Evolutionary conservation across 1,140 invertebrate species (phyloP).

Genomic region (Drosophila mojavensis): DNA sequence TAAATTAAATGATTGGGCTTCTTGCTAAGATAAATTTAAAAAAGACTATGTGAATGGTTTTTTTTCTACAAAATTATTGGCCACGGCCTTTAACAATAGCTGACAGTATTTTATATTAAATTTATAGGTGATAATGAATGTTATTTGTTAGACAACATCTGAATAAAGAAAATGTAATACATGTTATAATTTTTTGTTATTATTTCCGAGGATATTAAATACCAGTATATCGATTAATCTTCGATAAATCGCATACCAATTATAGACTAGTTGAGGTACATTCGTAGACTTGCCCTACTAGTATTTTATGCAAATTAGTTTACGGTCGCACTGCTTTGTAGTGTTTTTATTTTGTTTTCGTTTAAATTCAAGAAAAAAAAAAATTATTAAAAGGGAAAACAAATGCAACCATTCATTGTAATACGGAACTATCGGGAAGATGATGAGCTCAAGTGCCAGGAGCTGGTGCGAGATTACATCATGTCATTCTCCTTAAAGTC

Average conservation of each 20-base stretch:
- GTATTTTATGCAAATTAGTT: constrained; percentile 29
- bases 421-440: constrained; percentile 74
- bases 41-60: too few relatives aligned
- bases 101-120: too few relatives aligned
- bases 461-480: constrained; percentile 77
- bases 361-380: constrained; percentile 21
- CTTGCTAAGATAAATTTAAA: too few relatives aligned
- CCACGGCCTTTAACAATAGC: too few relatives aligned
- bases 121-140: too few relatives aligned
- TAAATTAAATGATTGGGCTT: too few relatives aligned
- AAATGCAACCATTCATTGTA: constrained; percentile 82
- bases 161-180: too few relatives aligned
- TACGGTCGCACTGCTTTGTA: constrained; percentile 35
- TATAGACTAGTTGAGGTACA: not conserved
- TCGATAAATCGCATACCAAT: not conserved
- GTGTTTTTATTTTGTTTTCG: constrained; percentile 46
- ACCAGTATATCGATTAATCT: not conserved
- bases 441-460: constrained; percentile 80
- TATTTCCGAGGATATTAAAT: too few relatives aligned
- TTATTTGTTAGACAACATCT: too few relatives aligned
- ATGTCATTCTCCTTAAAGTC: constrained; percentile 81
- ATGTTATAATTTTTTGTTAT: too few relatives aligned
- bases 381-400: constrained; percentile 28
- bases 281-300: not conserved
- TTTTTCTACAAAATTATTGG: too few relatives aligned